Evolutionary conservation across 2,888 invertebrate species (phyloP).

Genomic region (Yponomeuta malinellus): DNA sequence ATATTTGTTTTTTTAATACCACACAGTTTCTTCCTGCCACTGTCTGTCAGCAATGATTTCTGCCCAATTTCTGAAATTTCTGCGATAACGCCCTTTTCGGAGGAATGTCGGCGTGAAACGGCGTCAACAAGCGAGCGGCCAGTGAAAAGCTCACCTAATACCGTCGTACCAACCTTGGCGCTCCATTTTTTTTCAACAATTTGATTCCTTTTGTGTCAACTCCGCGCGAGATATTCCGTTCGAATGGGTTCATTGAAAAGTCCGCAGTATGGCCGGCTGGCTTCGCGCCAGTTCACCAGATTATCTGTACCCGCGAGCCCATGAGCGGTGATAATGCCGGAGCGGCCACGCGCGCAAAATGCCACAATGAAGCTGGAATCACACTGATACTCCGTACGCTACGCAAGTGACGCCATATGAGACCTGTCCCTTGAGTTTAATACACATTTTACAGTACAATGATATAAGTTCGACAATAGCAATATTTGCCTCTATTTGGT

Average conservation of each 20-base stretch:
- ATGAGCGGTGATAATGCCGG: constrained; percentile 65
- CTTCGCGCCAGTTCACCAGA: constrained; percentile 55
- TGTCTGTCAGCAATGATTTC: no score
- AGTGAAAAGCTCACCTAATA: not conserved
- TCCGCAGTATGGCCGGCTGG: constrained; percentile 70
- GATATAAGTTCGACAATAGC: no score
- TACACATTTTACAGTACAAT: no score
- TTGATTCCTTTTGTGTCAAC: constrained; percentile 69
- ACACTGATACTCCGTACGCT: no score
- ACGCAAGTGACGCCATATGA: no score
- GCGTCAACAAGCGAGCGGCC: not conserved
- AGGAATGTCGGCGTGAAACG: not conserved
- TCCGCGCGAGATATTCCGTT: constrained; percentile 70
- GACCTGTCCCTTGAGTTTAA: no score
- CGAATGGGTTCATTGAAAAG: constrained; percentile 71
- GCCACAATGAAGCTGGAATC: constrained; percentile 4
- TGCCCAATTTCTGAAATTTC: no score
- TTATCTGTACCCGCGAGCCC: constrained; percentile 62
- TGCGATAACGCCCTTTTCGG: no score
- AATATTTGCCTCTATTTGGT: no score
- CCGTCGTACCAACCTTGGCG: not conserved
- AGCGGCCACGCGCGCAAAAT: constrained; percentile 17
- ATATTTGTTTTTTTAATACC: no score
- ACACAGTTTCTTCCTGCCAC: no score
- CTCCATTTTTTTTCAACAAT: constrained; percentile 50